phyloP scores from a whole-genome alignment of 2,797 vertebrate species.

The Neopelma chrysocephalum region DNA sequence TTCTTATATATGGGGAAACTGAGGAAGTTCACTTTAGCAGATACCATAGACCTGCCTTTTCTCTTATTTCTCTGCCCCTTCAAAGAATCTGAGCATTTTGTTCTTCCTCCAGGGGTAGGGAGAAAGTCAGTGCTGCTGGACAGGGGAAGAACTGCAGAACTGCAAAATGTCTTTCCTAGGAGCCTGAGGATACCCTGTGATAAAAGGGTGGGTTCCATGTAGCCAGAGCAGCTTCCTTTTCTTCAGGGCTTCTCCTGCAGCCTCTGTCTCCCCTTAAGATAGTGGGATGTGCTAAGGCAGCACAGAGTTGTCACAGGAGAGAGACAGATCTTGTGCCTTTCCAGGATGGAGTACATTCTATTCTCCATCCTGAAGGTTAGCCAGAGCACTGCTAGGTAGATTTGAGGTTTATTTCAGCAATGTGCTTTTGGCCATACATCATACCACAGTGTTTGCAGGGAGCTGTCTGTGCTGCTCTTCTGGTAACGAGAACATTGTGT shows the following conservation, averaged over 20 bases:
- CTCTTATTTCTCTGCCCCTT: background rate
- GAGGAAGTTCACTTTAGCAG: background rate
- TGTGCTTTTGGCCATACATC: background rate
- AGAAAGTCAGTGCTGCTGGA: background rate
- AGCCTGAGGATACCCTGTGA: background rate
- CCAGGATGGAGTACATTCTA: background rate
- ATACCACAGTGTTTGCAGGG: background rate
- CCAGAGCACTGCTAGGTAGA: background rate
- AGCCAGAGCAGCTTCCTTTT: background rate
- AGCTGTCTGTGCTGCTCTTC: background rate
- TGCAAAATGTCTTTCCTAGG: background rate
- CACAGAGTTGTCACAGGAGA: background rate
- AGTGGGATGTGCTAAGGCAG: background rate
- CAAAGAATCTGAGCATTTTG: background rate
- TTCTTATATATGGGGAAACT: background rate
- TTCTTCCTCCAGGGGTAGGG: background rate
- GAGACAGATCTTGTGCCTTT: background rate
- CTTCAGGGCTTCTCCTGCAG: background rate
- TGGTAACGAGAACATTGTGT: background rate
- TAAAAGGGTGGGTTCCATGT: background rate
- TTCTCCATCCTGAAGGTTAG: background rate
- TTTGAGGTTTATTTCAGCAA: background rate
- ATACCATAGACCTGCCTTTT: background rate
- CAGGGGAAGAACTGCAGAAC: background rate
- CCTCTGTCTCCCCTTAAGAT: background rate